phyloP scores from a whole-genome alignment of 1,140 invertebrate genomes.

The Acromyrmex charruanus region DNA sequence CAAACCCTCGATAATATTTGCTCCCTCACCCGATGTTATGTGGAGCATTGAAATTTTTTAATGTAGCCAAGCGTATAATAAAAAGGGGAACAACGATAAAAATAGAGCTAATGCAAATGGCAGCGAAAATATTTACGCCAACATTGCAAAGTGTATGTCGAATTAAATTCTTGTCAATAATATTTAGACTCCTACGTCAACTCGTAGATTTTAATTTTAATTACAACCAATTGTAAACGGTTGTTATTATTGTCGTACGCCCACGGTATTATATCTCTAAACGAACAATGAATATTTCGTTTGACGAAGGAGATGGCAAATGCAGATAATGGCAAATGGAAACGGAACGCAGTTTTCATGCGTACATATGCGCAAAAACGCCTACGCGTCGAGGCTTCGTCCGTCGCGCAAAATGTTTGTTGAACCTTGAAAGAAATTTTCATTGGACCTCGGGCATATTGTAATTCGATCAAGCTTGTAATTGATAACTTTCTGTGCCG shows the following conservation, averaged over 20 bases:
- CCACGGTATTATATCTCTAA: slow-evolving; percentile 39
- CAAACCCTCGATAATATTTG: slow-evolving; percentile 28
- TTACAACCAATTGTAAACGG: not conserved
- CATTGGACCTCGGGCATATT: slow-evolving; percentile 49
- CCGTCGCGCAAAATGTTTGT: slow-evolving; percentile 57
- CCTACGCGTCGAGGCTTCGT: not conserved
- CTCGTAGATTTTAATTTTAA: slow-evolving; percentile 11
- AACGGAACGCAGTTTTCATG: not conserved
- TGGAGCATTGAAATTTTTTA: not conserved
- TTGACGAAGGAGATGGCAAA: not conserved
- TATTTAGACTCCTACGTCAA: not conserved
- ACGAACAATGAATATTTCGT: slow-evolving; percentile 38
- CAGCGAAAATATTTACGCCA: not conserved
- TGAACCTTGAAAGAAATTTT: slow-evolving; percentile 76
- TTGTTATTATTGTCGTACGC: not conserved
- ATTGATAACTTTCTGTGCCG: slow-evolving; percentile 71
- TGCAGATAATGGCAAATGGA: slow-evolving; percentile 3
- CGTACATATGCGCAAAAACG: not conserved
- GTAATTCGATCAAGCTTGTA: slow-evolving; percentile 66
- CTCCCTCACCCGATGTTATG: not conserved
- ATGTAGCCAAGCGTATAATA: not conserved
- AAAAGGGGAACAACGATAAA: not conserved
- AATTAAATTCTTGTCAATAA: not conserved
- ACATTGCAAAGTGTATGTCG: not conserved
- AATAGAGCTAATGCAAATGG: slow-evolving; percentile 13